Evolutionary conservation across 2,113 vertebrate genomes (phyloP).

Genomic region (Globicephala melas): DNA sequence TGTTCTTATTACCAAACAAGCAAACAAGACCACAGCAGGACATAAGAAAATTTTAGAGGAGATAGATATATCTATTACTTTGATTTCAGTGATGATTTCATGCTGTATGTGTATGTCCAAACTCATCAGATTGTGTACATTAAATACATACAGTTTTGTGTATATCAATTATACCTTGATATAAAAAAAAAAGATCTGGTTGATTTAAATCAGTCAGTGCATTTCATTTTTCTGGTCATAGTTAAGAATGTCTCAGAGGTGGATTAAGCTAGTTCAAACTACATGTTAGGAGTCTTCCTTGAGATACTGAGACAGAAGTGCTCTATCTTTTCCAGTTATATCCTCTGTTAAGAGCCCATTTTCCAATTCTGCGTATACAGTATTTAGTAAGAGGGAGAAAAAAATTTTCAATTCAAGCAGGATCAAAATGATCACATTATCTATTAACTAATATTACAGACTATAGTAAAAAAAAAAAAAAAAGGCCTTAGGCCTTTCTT

Average conservation of each 20-base stretch:
- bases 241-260: neutral
- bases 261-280: neutral
- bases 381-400: neutral
- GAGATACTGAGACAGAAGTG: neutral
- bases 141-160: neutral
- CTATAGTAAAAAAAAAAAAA: neutral
- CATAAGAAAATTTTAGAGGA: neutral
- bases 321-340: neutral
- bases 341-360: neutral
- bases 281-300: neutral
- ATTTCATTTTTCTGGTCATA: neutral
- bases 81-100: neutral
- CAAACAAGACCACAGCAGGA: neutral
- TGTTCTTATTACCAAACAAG: neutral
- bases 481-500: neutral
- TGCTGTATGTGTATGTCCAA: neutral
- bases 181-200: neutral
- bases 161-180: neutral
- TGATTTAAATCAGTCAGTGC: neutral
- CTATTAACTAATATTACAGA: neutral
- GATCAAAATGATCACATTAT: neutral
- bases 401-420: neutral
- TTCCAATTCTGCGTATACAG: neutral
- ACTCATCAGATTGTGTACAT: neutral
- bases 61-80: neutral